These are phyloP conservation scores for Tursiops truncatus DNA, from an alignment of 2,113 vertebrate genomes.

Conservation along the genomic window DNA sequence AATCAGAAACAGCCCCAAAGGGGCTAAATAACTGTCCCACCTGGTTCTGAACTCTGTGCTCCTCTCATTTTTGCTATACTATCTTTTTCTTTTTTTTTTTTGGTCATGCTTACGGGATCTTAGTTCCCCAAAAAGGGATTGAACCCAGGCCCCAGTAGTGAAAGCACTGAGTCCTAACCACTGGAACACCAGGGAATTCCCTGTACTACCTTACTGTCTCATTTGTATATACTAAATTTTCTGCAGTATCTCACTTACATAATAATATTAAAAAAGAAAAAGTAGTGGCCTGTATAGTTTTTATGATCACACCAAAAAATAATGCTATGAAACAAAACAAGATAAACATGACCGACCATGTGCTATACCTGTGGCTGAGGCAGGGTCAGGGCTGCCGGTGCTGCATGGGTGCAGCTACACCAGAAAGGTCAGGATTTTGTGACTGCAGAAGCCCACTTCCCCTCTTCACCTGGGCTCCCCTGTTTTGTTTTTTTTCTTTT, in stretches of 20 bases:
- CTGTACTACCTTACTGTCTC: not conserved
- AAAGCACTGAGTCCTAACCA: not conserved
- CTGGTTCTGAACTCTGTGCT: not conserved
- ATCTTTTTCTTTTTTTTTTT: not conserved
- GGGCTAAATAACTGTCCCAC: not conserved
- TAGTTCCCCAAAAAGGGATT: not conserved
- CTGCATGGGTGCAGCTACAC: accelerated
- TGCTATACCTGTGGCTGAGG: no score
- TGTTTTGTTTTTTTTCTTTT: not conserved
- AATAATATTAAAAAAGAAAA: not conserved
- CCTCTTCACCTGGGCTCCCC: not conserved
- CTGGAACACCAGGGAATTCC: not conserved
- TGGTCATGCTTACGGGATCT: not conserved
- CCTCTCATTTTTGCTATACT: not conserved
- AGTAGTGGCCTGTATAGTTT: not conserved
- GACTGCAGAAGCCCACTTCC: not conserved
- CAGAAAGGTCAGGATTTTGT: not conserved
- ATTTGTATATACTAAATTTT: not conserved
- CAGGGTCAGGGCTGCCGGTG: no score
- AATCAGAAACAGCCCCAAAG: not conserved
- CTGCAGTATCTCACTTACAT: not conserved
- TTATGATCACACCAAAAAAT: not conserved
- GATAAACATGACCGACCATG: not conserved
- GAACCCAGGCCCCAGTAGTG: not conserved
- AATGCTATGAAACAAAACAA: not conserved